Conservation (phyloP, 1,140 invertebrate genomes). For the Theocolax elegans region DNA sequence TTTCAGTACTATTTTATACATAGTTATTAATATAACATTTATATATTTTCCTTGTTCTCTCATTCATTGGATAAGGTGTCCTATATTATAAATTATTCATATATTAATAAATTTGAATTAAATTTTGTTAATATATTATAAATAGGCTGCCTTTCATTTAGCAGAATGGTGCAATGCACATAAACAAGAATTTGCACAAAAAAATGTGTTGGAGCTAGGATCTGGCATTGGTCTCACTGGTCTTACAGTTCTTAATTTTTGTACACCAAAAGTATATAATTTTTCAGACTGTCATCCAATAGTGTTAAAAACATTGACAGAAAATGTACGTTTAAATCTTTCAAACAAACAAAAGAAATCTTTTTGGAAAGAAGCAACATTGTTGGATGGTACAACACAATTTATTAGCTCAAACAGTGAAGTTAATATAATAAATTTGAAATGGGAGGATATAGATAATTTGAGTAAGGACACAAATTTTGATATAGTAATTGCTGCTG, state of each 20-base stretch:
- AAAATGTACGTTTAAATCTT: conserved; percentile 67
- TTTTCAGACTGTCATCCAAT: conserved; percentile 69
- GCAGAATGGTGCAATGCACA: conserved; percentile 69
- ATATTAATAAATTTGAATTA: no score
- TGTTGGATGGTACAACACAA: conserved; percentile 15
- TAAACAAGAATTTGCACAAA: conserved; percentile 55
- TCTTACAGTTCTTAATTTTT: conserved; percentile 62
- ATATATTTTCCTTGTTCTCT: no score
- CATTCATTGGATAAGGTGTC: no score
- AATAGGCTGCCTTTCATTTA: conserved; percentile 65
- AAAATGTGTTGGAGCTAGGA: conserved; percentile 70
- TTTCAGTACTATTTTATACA: no score
- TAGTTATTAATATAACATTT: no score
- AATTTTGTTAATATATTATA: conserved; percentile 5
- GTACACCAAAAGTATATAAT: conserved; percentile 64
- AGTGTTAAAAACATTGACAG: conserved; percentile 64
- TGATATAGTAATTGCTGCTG: conserved; percentile 68
- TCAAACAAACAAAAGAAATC: conserved; percentile 9
- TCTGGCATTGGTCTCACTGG: conserved; percentile 71
- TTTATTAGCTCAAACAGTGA: conserved; percentile 34
- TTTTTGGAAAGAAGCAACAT: conserved; percentile 7
- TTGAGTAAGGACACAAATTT: conserved; percentile 44
- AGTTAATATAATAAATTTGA: conserved; percentile 61
- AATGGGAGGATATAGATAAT: conserved; percentile 66
- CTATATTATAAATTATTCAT: no score